Base-by-base conservation (phyloP, 2,797 vertebrate species). In the Dallia pectoralis region DNA sequence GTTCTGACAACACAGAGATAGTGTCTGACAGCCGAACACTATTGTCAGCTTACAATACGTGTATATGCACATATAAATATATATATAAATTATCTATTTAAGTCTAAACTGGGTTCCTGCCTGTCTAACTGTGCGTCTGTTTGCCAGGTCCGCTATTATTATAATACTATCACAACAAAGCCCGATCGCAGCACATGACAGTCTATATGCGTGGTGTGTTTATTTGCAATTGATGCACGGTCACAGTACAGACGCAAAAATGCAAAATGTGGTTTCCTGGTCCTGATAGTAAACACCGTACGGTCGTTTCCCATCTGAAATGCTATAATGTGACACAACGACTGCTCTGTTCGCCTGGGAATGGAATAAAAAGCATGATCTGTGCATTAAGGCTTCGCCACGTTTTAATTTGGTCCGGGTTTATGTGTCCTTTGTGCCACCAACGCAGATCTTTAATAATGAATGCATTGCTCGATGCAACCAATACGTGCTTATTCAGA, bases 91-190 rank as follows among this genome's bases (percentile, higher is more conserved):
- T 29, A 4, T 29, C n/a, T 44, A 12, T 66, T 36, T 7, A 22
- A 36, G 30, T 1, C 40, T 44, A 44, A 44, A 44, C 40, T 14
- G 40, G 40, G 40, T 44, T 44, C 14, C 9, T 44, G 8, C 40
- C 51, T 40, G 11, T 51, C 47, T 16, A 12, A 19, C 22, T 25
- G 53, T 48, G 11, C 25, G 48, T 53, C 18, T 56, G 69, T 68
- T 36, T 67, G 62, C 67, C 51, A 76, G 67, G 44, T 49, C 18
- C 40, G 44, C 78, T 71, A 19, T 72, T 22, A n/a, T n/a, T n/a
- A n/a, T n/a, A n/a, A n/a, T 32, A 44, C 71, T n/a, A 71, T 82
- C 85, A 83, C 89, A 91, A 90, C 91, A 91, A 91, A 91, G 89
- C 89, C 77, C 48, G n/a, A 53, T 72, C 65, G 69, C 61, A 74